These are phyloP conservation scores for Cosmorhoe ocellata DNA, from an alignment of 2,888 invertebrate species.

Conservation along the genomic window DNA sequence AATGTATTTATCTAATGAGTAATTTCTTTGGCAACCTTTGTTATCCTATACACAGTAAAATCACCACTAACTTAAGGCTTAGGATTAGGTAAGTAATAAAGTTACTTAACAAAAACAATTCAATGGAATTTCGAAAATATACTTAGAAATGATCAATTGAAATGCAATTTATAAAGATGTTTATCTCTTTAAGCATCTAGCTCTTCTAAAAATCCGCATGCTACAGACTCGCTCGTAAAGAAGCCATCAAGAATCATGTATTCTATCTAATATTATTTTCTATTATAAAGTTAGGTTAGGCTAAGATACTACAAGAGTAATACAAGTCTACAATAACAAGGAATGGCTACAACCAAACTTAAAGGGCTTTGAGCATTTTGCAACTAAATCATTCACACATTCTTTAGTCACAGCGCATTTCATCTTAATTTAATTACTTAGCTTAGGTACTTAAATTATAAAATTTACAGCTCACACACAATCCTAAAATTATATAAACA, in stretches of 20 bases:
- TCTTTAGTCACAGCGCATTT: conserved; percentile 71
- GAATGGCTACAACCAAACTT: conserved; percentile 15
- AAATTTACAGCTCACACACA: conserved; percentile 66
- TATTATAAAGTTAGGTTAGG: conserved; percentile 9
- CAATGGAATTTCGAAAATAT: conserved; percentile 3
- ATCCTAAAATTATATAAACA: conserved; percentile 53
- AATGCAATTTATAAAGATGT: conserved; percentile 24
- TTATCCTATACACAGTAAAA: conserved; percentile 40
- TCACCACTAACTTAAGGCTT: conserved; percentile 19
- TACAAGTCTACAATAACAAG: conserved; percentile 19
- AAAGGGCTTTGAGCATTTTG: conserved; percentile 64
- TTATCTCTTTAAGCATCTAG: conserved; percentile 48
- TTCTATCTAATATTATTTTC: conserved; percentile 6
- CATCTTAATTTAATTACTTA: conserved; percentile 47
- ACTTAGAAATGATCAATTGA: background rate
- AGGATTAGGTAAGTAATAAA: background rate
- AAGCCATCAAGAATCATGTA: conserved; percentile 5
- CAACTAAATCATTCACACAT: conserved; percentile 56
- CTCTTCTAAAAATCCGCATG: conserved; percentile 46
- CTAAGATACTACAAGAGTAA: conserved; percentile 21
- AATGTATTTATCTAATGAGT: conserved; percentile 27
- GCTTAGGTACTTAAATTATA: conserved; percentile 54
- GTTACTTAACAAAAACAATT: background rate
- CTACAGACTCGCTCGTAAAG: conserved; percentile 17
- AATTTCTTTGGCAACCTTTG: conserved; percentile 53